Evolutionary conservation across 2,113 vertebrate species (phyloP), one percentile per base, ranked within the genome.

Genomic region (Dermatemys mawii): DNA sequence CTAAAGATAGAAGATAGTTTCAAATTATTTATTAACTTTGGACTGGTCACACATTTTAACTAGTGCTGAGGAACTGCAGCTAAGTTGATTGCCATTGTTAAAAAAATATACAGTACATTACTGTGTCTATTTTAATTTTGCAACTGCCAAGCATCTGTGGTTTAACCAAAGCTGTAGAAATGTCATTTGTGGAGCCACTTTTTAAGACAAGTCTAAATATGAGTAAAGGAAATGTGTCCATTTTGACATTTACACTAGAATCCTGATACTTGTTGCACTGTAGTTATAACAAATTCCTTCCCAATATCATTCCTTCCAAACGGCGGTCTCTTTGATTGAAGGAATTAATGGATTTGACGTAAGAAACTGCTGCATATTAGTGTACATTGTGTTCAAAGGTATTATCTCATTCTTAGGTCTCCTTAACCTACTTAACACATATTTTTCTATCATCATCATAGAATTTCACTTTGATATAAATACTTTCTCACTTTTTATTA

Each of bases 1-100:
- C 99, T 99, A 95, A 92, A 98, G 96, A 97, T 0, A 98, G 81
- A 98, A 98, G 70, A 97, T 17, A 96, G 48, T 90, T 94, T 96
- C 87, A 75, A 89, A 92, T 97, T 96, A 97, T 82, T 96, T 94
- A 96, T 94, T 91, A 90, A 82, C 83, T 90, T 92, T 94, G 78
- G 86, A 96, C 83, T 86, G 44, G 53, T 90, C 87, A 90, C 19
- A 55, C 46, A 22, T 89, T 93, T 96, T 80, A 91, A 83, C 22
- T 53, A 92, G 88, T 88, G 89, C 32, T 91, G 32, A 90, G 76
- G 75, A 94, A 96, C 73, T 96, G 85, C 87, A 82, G 67, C 44
- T 92, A 95, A 93, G 92, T 21, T 92, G 95, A 94, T 57, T 95
- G 84, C 16, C 92, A 91, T 86, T 84, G 87, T 94, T 85, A 79